phyloP scores from a whole-genome alignment of 30 jellyfish, hydroid and myxozoan genomes.

The Pseudorhiza aurosa region DNA sequence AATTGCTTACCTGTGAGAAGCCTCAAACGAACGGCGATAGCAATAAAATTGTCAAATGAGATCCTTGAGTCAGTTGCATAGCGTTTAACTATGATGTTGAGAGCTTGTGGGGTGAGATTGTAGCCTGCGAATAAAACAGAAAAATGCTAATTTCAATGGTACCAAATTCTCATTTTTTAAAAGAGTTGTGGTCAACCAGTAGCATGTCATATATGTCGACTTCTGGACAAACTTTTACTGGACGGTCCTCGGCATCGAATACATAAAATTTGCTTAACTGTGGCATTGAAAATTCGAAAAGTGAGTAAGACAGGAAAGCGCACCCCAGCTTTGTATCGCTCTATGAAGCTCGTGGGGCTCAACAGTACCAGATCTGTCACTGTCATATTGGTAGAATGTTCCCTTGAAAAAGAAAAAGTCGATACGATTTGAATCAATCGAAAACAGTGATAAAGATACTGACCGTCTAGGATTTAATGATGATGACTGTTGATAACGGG shows the following conservation, averaged over 20 bases:
- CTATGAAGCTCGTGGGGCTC: slow-evolving; percentile 95
- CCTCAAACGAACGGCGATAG: slow-evolving; percentile 90
- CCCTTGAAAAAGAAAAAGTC: slow-evolving; percentile 27
- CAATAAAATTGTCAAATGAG: slow-evolving; percentile 89
- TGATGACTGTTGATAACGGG: too few relatives aligned
- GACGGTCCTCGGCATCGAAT: too few relatives aligned
- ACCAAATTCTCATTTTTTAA: too few relatives aligned
- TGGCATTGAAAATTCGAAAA: too few relatives aligned
- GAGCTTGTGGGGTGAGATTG: slow-evolving; percentile 89
- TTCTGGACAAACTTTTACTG: too few relatives aligned
- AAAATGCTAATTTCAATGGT: background rate
- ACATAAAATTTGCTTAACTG: too few relatives aligned
- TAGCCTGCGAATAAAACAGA: slow-evolving; percentile 71
- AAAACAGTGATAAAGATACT: too few relatives aligned
- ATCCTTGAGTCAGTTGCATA: slow-evolving; percentile 76
- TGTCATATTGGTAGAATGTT: slow-evolving; percentile 82
- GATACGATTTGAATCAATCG: too few relatives aligned
- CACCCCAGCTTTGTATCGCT: slow-evolving; percentile 94
- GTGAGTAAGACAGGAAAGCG: too few relatives aligned
- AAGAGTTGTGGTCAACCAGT: too few relatives aligned
- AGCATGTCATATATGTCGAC: too few relatives aligned
- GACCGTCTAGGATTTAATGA: too few relatives aligned
- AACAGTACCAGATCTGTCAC: slow-evolving; percentile 97
- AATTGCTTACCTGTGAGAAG: slow-evolving; percentile 81
- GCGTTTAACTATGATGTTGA: slow-evolving; percentile 80